A percentile compares a stretch with the other conserved stretches of the same genome.
These are phyloP conservation scores for Pseudorasbora parva DNA, from an alignment of 2,113 vertebrate species.

Conservation along the genomic window DNA sequence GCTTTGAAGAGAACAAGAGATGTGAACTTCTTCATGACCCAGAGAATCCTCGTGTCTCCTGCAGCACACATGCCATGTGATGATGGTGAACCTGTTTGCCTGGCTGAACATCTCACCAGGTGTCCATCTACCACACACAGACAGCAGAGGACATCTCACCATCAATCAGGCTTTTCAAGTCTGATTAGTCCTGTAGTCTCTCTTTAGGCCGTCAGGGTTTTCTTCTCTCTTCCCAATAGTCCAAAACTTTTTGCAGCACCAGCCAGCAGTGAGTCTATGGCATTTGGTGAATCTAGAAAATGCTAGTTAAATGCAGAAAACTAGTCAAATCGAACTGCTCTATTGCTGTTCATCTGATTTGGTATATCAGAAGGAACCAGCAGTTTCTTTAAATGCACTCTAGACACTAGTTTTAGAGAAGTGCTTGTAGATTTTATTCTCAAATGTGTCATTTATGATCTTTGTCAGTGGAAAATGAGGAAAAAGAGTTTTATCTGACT, in stretches of 20 bases:
- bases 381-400: constrained; percentile 65
- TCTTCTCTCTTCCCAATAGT: neutral
- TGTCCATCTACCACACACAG: constrained; percentile 26
- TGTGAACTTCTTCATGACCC: neutral
- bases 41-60: neutral
- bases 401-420: constrained; percentile 64
- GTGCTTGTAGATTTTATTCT: constrained; percentile 68
- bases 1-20: constrained; percentile 23
- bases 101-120: constrained; percentile 28
- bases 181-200: constrained; percentile 49
- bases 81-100: constrained; percentile 15
- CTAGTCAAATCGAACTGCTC: too few species aligned
- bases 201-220: constrained; percentile 37
- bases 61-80: constrained; percentile 17
- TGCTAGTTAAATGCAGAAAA: too few species aligned
- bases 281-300: neutral
- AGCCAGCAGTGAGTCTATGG: too few species aligned
- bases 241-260: neutral
- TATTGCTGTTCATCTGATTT: constrained; percentile 17
- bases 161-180: constrained; percentile 49
- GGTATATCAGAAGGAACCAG: constrained; percentile 23
- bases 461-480: constrained; percentile 64
- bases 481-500: constrained; percentile 62
- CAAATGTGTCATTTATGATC: constrained; percentile 69
- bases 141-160: constrained; percentile 5